These are phyloP conservation scores for Prorops nasuta DNA, from an alignment of 1,140 invertebrate genomes.

Conservation along the genomic window DNA sequence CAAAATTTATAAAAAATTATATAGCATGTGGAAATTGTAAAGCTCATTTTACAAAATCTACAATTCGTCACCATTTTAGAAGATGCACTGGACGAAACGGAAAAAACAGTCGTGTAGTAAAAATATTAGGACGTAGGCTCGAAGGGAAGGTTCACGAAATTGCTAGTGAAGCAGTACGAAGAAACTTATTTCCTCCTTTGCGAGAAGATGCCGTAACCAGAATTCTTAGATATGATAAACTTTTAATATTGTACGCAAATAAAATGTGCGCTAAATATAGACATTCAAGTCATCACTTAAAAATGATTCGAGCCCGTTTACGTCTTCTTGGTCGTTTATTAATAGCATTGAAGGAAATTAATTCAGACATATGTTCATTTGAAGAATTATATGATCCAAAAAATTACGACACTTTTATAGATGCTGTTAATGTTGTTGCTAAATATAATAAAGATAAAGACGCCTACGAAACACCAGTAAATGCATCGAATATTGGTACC, in stretches of 20 bases:
- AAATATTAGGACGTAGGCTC: not conserved
- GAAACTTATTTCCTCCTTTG: not conserved
- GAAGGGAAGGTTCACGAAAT: not conserved
- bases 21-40: not conserved
- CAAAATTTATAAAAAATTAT: not conserved
- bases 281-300: not conserved
- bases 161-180: not conserved
- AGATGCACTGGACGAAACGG: not conserved
- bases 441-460: not conserved
- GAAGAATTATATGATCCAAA: not conserved
- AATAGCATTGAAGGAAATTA: not conserved
- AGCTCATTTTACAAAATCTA: not conserved
- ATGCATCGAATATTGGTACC: not conserved
- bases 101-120: not conserved
- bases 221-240: not conserved
- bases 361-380: not conserved
- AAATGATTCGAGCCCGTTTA: not conserved
- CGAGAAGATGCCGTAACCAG: not conserved
- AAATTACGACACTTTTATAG: not conserved
- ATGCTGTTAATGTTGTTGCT: not conserved
- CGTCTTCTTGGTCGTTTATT: not conserved
- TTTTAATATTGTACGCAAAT: not conserved
- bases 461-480: not conserved
- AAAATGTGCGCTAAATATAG: not conserved
- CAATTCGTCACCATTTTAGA: not conserved